Evolutionary conservation across 2,888 invertebrate genomes (phyloP).

Genomic region (Andrena haemorrhoa): DNA sequence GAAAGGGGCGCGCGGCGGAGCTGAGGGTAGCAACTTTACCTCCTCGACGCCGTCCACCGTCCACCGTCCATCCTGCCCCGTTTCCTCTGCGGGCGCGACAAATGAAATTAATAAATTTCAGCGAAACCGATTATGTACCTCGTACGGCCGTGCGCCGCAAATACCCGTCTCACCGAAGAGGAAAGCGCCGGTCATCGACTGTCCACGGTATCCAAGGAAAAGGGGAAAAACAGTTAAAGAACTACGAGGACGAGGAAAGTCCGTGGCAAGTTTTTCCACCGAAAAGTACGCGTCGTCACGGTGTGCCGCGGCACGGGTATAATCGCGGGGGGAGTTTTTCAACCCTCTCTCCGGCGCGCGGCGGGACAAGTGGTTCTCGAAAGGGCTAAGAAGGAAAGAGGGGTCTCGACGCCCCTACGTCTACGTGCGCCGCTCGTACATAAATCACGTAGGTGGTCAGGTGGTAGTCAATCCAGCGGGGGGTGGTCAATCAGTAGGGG

Average conservation of each 20-base stretch:
- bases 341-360: slow-evolving; percentile 63
- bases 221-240: not conserved
- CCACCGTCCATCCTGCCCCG: too few relatives aligned
- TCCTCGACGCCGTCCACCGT: not conserved
- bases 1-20: slow-evolving; percentile 5
- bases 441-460: slow-evolving; percentile 77
- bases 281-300: slow-evolving; percentile 59
- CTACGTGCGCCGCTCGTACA: slow-evolving; percentile 77
- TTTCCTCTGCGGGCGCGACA: not conserved
- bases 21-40: slow-evolving; percentile 11
- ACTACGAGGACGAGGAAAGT: not conserved
- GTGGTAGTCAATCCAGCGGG: too few relatives aligned
- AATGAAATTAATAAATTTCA: slow-evolving; percentile 41
- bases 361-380: slow-evolving; percentile 70
- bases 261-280: not conserved
- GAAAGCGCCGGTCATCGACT: not conserved
- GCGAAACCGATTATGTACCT: not conserved
- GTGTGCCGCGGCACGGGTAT: slow-evolving; percentile 53
- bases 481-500: slow-evolving; percentile 70
- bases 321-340: slow-evolving; percentile 68
- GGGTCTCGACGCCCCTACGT: slow-evolving; percentile 72
- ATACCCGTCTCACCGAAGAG: too few relatives aligned
- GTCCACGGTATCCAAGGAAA: not conserved
- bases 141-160: not conserved
- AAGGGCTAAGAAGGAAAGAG: slow-evolving; percentile 74